Evolutionary conservation across 2,888 invertebrate genomes (phyloP).

Genomic region (Graphium colonna): DNA sequence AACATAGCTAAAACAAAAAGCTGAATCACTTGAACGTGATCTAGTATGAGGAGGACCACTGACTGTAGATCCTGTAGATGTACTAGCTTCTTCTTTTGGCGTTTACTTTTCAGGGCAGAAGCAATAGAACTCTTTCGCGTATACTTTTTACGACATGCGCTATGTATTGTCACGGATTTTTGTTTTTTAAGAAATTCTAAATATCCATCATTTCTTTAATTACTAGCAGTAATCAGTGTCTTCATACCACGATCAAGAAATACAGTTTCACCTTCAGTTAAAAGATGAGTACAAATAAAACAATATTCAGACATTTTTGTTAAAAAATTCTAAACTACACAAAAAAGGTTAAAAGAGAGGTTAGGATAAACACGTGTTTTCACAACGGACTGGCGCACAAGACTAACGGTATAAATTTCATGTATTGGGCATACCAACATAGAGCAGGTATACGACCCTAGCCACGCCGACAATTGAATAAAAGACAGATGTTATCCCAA

Average conservation of each 20-base stretch:
- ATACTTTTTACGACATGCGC: slow-evolving; percentile 36
- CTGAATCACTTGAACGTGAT: slow-evolving; percentile 36
- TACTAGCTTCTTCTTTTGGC: slow-evolving; percentile 36
- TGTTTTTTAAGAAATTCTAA: slow-evolving; percentile 31
- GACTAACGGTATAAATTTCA: neutral
- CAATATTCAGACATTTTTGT: too few species aligned
- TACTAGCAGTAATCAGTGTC: slow-evolving; percentile 34
- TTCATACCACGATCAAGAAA: slow-evolving; percentile 35
- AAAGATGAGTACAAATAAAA: slow-evolving; percentile 21
- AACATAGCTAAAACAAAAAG: slow-evolving; percentile 34
- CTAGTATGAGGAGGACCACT: slow-evolving; percentile 36
- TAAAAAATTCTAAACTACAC: too few species aligned
- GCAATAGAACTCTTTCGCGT: slow-evolving; percentile 36
- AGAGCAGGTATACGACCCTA: neutral
- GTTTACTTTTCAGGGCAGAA: slow-evolving; percentile 33
- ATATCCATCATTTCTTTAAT: slow-evolving; percentile 35
- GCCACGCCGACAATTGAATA: neutral
- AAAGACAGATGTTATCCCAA: neutral
- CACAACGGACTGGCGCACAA: neutral
- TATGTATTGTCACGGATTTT: slow-evolving; percentile 36
- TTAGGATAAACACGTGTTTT: neutral
- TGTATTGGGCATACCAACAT: neutral
- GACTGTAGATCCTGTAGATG: slow-evolving; percentile 31
- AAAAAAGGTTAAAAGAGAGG: too few species aligned
- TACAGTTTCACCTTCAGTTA: slow-evolving; percentile 38